Evolutionary conservation across 2,797 vertebrate genomes (phyloP).

Genomic region (Rhinichthys osculus): DNA sequence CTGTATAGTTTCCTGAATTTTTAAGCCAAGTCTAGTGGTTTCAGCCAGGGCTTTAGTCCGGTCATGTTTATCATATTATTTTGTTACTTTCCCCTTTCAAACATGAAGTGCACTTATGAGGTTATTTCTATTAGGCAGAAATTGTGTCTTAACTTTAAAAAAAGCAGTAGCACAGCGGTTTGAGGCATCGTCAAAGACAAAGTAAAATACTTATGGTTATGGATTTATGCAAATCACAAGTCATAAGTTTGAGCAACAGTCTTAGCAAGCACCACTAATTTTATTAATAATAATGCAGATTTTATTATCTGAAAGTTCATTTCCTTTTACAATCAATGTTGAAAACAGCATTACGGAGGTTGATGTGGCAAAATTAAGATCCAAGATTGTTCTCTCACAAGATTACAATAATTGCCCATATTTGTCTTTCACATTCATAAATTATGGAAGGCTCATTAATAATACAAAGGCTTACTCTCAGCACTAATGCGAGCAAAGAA

Average conservation of each 20-base stretch:
- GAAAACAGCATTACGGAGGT: constrained; percentile 24
- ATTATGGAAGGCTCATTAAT: constrained; percentile 79
- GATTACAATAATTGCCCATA: constrained; percentile 75
- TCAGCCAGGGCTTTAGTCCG: not conserved
- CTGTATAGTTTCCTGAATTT: not conserved
- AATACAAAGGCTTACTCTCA: constrained; percentile 74
- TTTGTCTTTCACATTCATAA: constrained; percentile 79
- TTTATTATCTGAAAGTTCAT: constrained; percentile 10
- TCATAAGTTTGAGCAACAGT: not conserved
- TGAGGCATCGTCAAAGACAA: not conserved
- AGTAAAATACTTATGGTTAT: not conserved
- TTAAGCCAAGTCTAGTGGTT: not conserved
- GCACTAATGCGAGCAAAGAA: constrained; percentile 80
- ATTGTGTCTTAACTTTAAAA: not conserved
- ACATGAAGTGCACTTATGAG: not conserved
- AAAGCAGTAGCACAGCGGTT: too few species aligned
- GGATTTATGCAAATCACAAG: constrained; percentile 13
- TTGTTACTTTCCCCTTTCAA: not conserved
- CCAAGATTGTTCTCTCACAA: constrained; percentile 46
- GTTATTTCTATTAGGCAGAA: not conserved
- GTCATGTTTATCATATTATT: not conserved
- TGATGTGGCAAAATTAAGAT: constrained; percentile 45
- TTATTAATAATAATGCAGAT: constrained; percentile 13
- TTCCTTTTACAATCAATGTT: constrained; percentile 12
- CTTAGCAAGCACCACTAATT: not conserved